Percentiles rank a stretch among this genome's conserved stretches.
Evolutionary conservation across 1,140 invertebrate species (phyloP).

Genomic region (Propsilocerus akamusi): DNA sequence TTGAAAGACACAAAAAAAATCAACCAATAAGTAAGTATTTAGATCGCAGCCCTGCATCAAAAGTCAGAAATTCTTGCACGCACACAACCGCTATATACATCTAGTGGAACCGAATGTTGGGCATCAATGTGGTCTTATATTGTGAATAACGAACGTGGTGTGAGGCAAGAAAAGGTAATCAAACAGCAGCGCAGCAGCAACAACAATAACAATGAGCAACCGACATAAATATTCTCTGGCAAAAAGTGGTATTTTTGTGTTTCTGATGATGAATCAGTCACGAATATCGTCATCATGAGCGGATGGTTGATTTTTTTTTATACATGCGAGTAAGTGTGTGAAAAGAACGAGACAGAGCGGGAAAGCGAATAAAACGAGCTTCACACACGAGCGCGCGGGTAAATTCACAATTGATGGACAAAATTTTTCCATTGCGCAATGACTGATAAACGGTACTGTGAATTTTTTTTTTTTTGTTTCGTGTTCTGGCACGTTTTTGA

Average conservation of each 20-base stretch:
- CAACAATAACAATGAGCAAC: neutral
- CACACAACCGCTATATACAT: neutral
- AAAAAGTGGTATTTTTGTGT: too few relatives aligned
- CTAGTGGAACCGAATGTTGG: neutral
- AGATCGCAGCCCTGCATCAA: too few relatives aligned
- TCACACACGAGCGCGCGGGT: neutral
- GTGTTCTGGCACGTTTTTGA: neutral
- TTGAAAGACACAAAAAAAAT: too few relatives aligned
- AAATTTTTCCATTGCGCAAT: neutral
- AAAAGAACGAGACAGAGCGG: neutral
- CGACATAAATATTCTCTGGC: neutral
- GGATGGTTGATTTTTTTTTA: neutral
- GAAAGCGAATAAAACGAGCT: neutral
- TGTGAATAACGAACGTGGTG: neutral
- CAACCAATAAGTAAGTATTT: too few relatives aligned
- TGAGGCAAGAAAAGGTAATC: neutral
- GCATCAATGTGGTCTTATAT: neutral
- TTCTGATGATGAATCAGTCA: slow-evolving; percentile 3
- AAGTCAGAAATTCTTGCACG: slow-evolving; percentile 2
- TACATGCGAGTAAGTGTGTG: too few relatives aligned
- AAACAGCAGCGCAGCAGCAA: neutral
- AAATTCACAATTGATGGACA: too few relatives aligned
- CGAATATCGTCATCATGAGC: neutral
- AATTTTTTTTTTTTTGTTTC: neutral
- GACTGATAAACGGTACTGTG: too few relatives aligned